Evolutionary conservation across 2,888 invertebrate species (phyloP), one percentile per base, ranked within the genome.

Genomic region (Rhamphomyia laevipes): DNA sequence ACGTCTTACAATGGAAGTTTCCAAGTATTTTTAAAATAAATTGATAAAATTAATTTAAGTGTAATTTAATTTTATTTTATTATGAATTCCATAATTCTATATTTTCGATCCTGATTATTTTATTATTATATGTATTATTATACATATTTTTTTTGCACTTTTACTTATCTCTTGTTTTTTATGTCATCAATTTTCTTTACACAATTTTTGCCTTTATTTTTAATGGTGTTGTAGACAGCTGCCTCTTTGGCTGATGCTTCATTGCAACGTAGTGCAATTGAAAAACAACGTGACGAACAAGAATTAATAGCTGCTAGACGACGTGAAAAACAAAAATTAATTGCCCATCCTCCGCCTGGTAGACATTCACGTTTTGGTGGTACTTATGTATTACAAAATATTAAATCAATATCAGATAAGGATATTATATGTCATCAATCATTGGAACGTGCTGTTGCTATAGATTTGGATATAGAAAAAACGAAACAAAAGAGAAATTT

Each of bases 291-390:
- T 61, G 94, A 95, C 71, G 87, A 90, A 61, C 82, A 84, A 55
- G 87, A 87, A 64, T 73, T 90, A 48, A 68, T 86, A 17, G 76
- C 81, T 33, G 80, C 86, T 23, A 76, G 88, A 55, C 78, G 84
- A 62, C 77, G 80, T 43, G 92, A 93, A 67, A 77, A 67, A 48
- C 69, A 71, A 45, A 72, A 74, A 48, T 56, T 57, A 1, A 58
- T 59, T 45, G 62, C 61, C 23, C 61, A 62, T 33, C 65, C 66
- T 1, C 64, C 68, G 2, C 58, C 68, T 0, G 67, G 66, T 0
- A 62, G 94, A 59, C 93, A 93, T 72, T 92, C 94, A 1, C 80
- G 89, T 54, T 96, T 96, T 67, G 92, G 93, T 31, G 95, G 96
- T 46, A 93, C 94, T 10, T 97, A 84, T 73, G 84, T 88, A 1